Evolutionary conservation across 2,797 vertebrate species (phyloP), one percentile per base, ranked within the genome.

Genomic region (Mastacembelus armatus): DNA sequence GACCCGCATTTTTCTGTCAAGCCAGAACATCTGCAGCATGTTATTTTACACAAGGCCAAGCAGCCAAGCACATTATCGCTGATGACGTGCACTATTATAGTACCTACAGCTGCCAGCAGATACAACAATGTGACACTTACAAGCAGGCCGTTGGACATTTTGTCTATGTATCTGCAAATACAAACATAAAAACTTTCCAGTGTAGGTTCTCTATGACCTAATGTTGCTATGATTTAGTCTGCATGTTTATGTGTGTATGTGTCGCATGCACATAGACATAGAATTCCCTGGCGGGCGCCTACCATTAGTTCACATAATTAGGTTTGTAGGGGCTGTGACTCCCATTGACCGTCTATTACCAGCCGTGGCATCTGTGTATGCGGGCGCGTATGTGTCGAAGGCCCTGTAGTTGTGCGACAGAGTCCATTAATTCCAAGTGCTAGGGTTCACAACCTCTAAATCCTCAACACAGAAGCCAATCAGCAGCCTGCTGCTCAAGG

Each of bases 401-500:
- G 35, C 49, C 68, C 79, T 27, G 76, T 71, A 56, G 85, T 65
- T 5, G 6, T 19, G 63, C 54, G 74, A 83, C 83, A 80, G 66
- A 90, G 58, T 85, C 83, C 82, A 90, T 91, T 92, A 90, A 90
- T 84, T 87, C 78, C 67, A 58, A 85, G 77, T 65, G 78, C 61
- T 40, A 36, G 29, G 67, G 85, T 80, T 82, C 52, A 5, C 30
- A 63, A 89, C 91, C 90, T 82, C 67, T 50, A 70, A 79, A 82
- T 89, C 83, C 84, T 89, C 85, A 83, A 78, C 85, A 82, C 55
- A 57, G 66, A 88, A 89, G 85, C 88, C 90, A 92, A 90, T 91
- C 88, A 84, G 78, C 72, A 50, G 82, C 80, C 76, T 73, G 81
- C 77, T 71, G 85, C 63, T 77, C 65, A 72, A 76, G 80, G 85